phyloP scores from a whole-genome alignment of 1,140 invertebrate genomes.

The Drosophila ironensis region DNA sequence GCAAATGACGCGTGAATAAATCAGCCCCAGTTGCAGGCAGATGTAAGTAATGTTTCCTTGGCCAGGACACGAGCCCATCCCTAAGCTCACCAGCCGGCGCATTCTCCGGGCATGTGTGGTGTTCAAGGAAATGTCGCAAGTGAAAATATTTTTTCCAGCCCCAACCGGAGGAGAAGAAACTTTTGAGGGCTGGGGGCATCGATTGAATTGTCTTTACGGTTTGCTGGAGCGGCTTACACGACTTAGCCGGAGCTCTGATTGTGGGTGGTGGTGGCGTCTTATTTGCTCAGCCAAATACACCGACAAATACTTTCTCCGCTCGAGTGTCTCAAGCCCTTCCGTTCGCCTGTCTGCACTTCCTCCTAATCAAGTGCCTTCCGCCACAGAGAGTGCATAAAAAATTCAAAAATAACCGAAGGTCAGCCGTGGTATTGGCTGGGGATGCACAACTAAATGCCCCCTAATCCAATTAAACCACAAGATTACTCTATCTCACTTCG shows the following conservation, averaged over 20 bases:
- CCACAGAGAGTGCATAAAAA: conserved; percentile 17
- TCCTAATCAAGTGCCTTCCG: conserved; percentile 30
- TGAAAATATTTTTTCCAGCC: conserved; percentile 72
- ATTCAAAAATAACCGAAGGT: conserved; percentile 18
- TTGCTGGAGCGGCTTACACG: conserved; percentile 54
- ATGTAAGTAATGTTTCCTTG: conserved; percentile 41
- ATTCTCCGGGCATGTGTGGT: conserved; percentile 62
- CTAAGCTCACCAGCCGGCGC: conserved; percentile 36
- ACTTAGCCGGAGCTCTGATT: conserved; percentile 42
- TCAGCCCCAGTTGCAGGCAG: conserved; percentile 30
- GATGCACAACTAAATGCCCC: too few species aligned
- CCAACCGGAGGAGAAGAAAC: conserved; percentile 5
- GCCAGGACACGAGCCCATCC: conserved; percentile 38
- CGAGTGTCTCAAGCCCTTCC: conserved; percentile 21
- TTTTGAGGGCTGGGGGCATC: conserved; percentile 32
- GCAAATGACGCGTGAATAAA: conserved; percentile 45
- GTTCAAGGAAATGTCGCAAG: conserved; percentile 72
- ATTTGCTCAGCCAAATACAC: conserved; percentile 23
- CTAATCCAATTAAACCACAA: too few species aligned
- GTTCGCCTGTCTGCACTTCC: conserved; percentile 38
- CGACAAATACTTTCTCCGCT: neutral
- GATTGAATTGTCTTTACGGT: conserved; percentile 72
- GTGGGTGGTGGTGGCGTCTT: conserved; percentile 9
- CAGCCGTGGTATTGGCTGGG: neutral
- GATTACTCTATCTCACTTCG: too few species aligned